Evolutionary conservation across 2,113 vertebrate species (phyloP), one percentile per base, ranked within the genome.

Genomic region (Callipepla squamata): DNA sequence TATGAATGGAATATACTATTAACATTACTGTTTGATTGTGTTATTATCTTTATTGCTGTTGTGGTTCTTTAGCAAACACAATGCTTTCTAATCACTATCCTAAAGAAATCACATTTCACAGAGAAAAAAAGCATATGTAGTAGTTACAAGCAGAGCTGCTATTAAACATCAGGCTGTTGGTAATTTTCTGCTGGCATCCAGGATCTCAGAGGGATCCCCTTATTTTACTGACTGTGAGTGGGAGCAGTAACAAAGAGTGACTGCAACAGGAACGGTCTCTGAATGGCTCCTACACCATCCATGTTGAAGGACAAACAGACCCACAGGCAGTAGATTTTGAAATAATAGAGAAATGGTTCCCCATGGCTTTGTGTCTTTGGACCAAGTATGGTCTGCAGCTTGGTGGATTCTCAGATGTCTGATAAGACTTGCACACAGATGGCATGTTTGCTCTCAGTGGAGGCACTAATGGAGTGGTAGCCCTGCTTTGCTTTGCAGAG

Each of bases 31-130:
- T 57, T 85, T 68, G 47, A 68, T 53, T 93, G 21, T 82, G 40
- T 82, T 87, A 66, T 76, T 90, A n/a, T 63, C 92, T 80, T 74
- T 91, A 63, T 75, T 67, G 58, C 63, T 87, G 65, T 83, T 47
- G 26, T 63, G 1, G 8, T 69, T 82, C 45, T 89, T 89, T 76
- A 92, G 76, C 62, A 66, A 72, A 69, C 10, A 72, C 30, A 66
- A 4, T 72, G 25, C 47, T 80, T 75, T 87, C 76, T 87, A 79
- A 79, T 87, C 14, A 77, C 32, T 69, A 34, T 38, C 25, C n/a
- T 76, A 62, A 89, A 89, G 58, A 89, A 89, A 89, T 82, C 28
- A n/a, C 5, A 8, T 91, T 62, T 84, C 42, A 48, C 38, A 50
- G 74, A 75, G 66, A 18, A 89, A 53, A 50, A 57, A 92, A 18